Conservation (phyloP, 2,113 vertebrate genomes). For the Puntigrus tetrazona region DNA sequence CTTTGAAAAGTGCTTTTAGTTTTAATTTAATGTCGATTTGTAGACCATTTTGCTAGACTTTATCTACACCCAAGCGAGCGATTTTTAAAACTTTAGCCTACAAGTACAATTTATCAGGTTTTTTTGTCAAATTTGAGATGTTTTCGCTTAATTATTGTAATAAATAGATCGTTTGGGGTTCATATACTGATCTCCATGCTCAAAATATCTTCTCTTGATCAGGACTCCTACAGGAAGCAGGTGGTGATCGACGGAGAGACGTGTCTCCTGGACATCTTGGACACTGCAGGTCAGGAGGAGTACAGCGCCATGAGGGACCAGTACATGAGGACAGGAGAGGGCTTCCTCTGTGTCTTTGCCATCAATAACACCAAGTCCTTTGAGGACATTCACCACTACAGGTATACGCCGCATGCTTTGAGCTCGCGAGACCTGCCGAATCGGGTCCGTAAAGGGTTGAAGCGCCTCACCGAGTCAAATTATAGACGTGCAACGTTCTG, state of each 20-base stretch:
- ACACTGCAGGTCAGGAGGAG: conserved; percentile 98
- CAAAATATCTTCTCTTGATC: conserved; percentile 37
- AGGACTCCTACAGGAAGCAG: conserved; percentile 99
- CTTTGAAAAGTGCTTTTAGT: too few relatives aligned
- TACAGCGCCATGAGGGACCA: conserved; percentile 99
- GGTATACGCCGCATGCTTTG: conserved; percentile 59
- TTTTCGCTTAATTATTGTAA: background rate
- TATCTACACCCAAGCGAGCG: background rate
- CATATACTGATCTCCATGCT: background rate
- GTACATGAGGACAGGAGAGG: conserved; percentile 98
- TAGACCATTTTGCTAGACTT: background rate
- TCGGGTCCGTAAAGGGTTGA: background rate
- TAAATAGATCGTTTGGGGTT: background rate
- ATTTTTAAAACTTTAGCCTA: background rate
- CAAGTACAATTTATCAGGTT: background rate
- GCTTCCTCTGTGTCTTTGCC: conserved; percentile 97
- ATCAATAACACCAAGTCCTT: conserved; percentile 99
- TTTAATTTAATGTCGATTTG: too few relatives aligned
- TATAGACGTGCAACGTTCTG: background rate
- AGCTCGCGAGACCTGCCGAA: background rate
- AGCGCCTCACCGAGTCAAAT: background rate
- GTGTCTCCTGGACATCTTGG: conserved; percentile 96
- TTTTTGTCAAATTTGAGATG: background rate
- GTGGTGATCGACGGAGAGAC: conserved; percentile 99
- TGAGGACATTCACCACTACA: conserved; percentile 99